phyloP scores from a whole-genome alignment of 1,140 invertebrate genomes.

The Phortica variegata region DNA sequence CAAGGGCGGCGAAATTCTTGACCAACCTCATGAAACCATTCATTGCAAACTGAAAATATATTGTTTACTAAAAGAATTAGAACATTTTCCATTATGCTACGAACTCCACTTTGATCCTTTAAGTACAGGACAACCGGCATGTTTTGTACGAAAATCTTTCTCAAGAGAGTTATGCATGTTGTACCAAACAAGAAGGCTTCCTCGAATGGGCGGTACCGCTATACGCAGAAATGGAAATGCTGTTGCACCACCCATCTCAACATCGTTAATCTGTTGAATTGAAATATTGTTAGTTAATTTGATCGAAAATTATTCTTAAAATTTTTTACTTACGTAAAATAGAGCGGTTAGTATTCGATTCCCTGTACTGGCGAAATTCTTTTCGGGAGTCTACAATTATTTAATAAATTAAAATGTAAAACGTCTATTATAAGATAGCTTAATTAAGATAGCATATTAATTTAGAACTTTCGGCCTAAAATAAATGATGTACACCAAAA shows the following conservation, averaged over 20 bases:
- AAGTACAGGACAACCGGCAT: constrained; percentile 97
- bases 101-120: constrained; percentile 91
- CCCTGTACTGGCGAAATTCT: constrained; percentile 61
- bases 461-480: constrained; percentile 17
- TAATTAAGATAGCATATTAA: constrained; percentile 1
- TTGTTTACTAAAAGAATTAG: constrained; percentile 22
- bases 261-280: constrained; percentile 83
- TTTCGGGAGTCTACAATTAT: constrained; percentile 77
- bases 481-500: constrained; percentile 55
- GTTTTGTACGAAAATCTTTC: constrained; percentile 87
- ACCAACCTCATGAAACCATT: constrained; percentile 88
- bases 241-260: constrained; percentile 91
- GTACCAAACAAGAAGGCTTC: constrained; percentile 92
- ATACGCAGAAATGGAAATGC: constrained; percentile 87
- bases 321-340: constrained; percentile 57
- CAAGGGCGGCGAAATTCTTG: constrained; percentile 85
- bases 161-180: constrained; percentile 89
- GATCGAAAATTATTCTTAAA: constrained; percentile 57
- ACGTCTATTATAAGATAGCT: too few species aligned
- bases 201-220: constrained; percentile 82
- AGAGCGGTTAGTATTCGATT: constrained; percentile 52
- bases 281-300: constrained; percentile 68
- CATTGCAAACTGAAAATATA: constrained; percentile 75
- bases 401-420: too few species aligned
- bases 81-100: neutral